These are phyloP conservation scores for Uloborus plumipes DNA, from an alignment of 2,888 invertebrate genomes.

Conservation along the genomic window DNA sequence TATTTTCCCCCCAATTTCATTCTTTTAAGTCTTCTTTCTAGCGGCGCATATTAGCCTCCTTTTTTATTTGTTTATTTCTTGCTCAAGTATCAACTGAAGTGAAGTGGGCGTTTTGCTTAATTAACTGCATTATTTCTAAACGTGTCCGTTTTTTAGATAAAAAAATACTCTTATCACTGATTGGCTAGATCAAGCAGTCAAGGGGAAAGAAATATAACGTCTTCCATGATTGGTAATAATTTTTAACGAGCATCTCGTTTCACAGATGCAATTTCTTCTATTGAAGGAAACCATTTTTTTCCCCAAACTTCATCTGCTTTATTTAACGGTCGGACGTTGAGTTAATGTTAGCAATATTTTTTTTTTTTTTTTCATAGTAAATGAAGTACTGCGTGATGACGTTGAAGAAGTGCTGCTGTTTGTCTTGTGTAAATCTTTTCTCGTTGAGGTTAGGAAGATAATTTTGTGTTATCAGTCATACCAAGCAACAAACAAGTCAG, in stretches of 20 bases:
- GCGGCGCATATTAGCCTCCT: not conserved
- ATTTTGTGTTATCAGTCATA: too few relatives aligned
- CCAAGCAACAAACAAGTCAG: too few relatives aligned
- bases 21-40: slow-evolving; percentile 16
- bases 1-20: not conserved
- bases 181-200: slow-evolving; percentile 4
- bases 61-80: not conserved
- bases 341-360: slow-evolving; percentile 6
- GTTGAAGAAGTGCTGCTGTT: too few relatives aligned
- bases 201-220: not conserved
- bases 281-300: not conserved
- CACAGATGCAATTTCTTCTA: slow-evolving; percentile 13
- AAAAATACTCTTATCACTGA: slow-evolving; percentile 21
- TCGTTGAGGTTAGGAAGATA: too few relatives aligned
- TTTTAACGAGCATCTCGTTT: not conserved
- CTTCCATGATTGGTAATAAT: slow-evolving; percentile 4
- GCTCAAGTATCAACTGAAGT: not conserved
- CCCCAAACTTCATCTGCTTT: slow-evolving; percentile 1
- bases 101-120: slow-evolving; percentile 31
- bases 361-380: not conserved
- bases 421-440: too few relatives aligned
- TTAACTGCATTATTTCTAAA: slow-evolving; percentile 26
- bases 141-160: not conserved
- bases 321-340: slow-evolving; percentile 5
- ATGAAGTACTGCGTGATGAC: too few relatives aligned